Base-by-base conservation (phyloP, 64 coral and sea anemone species). In the Montipora efflorescens region DNA sequence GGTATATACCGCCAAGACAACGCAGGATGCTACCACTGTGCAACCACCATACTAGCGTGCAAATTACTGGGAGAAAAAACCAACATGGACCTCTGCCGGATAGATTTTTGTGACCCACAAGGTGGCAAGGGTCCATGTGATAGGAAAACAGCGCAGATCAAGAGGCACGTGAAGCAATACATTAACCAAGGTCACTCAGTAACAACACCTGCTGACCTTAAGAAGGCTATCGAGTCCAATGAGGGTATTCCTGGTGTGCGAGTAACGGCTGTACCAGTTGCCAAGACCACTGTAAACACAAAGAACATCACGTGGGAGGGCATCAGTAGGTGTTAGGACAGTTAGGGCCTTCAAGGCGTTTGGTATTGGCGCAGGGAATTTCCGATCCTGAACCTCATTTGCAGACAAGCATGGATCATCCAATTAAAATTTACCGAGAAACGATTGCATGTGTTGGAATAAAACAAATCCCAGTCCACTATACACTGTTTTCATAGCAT, bases 131-230 rank as follows among this genome's bases (percentile, higher is more conserved):
- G 36, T 36, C 36, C 36, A 36, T 36, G 36, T 36, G 36, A 36
- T 36, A 36, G 87, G 46, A 77, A 77, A 77, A 74, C 87, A 55
- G 51, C 87, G 15, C 49, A 74, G 8, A 59, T 89, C 25, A 89
- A 89, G 57, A 46, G 8, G 25, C 87, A 89, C 58, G 58, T 78
- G 43, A 89, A 58, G 16, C 57, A 79, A 48, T 80, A 79, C 47
- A 90, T 79, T 76, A 90, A 90, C 18, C 51, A 90, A 90, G 76
- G 88, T 66, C 88, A 90, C 62, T 76, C 75, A 57, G 47, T 90
- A 3, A 66, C 77, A 68, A 79, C 88, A 67, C 52, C 87, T 77
- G 76, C 74, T 20, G 74, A 78, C 53, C 58, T 89, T 47, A 89
- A 78, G 76, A 76, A 89, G 58, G 87, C 73, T 23, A 89, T 89